Percentiles rank a stretch among this genome's conserved stretches.
These are phyloP conservation scores for Parauchenoglanis ngamensis DNA, from an alignment of 2,797 vertebrate species.

Conservation along the genomic window DNA sequence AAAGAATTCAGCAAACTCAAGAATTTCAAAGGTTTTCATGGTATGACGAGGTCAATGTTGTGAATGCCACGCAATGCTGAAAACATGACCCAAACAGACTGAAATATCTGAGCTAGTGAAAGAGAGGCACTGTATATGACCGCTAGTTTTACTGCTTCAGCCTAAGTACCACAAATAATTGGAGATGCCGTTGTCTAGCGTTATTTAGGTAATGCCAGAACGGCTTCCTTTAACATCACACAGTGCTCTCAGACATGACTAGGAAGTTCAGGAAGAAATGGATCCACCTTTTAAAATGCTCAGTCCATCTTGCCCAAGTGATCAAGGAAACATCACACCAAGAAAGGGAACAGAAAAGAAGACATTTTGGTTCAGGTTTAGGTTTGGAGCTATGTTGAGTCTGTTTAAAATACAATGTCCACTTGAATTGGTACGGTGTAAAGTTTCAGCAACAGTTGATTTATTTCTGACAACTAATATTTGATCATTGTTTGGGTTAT, in stretches of 20 bases:
- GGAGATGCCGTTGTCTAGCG: neutral
- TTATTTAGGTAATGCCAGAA: neutral
- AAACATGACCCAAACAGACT: neutral
- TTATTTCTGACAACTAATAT: conserved; percentile 23
- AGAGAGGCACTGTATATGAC: neutral
- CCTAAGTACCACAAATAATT: neutral
- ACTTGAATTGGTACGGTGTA: conserved; percentile 1
- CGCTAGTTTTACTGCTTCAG: neutral
- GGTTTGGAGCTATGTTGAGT: conserved; percentile 28
- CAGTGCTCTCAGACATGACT: neutral
- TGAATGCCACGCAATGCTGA: neutral
- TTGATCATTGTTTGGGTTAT: neutral
- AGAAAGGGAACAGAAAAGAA: neutral
- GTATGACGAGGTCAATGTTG: neutral
- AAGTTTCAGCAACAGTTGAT: neutral
- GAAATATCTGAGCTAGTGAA: neutral
- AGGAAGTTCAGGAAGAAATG: neutral
- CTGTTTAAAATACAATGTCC: neutral
- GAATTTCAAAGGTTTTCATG: conserved; percentile 6
- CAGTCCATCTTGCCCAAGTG: neutral
- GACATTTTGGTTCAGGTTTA: neutral
- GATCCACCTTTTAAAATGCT: neutral
- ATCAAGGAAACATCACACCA: neutral
- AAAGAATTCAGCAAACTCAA: conserved; percentile 43
- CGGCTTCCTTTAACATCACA: neutral